Evolutionary conservation across 2,113 vertebrate genomes (phyloP).

Genomic region (Myanophis thanlyinensis): DNA sequence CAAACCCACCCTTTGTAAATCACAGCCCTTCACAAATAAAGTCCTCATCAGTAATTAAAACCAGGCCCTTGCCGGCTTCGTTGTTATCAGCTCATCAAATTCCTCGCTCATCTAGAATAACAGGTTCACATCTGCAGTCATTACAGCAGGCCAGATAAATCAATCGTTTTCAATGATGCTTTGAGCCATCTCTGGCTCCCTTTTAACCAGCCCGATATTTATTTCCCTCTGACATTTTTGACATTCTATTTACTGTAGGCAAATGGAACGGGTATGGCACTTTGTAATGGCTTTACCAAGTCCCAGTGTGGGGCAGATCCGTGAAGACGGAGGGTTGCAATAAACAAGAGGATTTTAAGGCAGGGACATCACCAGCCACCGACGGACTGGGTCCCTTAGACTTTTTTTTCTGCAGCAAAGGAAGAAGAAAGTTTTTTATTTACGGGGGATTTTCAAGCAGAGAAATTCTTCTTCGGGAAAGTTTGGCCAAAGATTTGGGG

Average conservation of each 20-base stretch:
- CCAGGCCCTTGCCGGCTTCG: slow-evolving; percentile 76
- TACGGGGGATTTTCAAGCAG: slow-evolving; percentile 68
- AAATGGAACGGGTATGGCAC: slow-evolving; percentile 82
- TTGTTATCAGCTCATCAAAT: slow-evolving; percentile 84
- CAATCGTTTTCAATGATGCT: slow-evolving; percentile 81
- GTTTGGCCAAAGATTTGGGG: slow-evolving; percentile 52
- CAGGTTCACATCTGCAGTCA: slow-evolving; percentile 86
- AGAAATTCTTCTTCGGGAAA: slow-evolving; percentile 62
- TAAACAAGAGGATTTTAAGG: slow-evolving; percentile 78
- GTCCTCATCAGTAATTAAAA: slow-evolving; percentile 88
- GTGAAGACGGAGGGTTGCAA: slow-evolving; percentile 77
- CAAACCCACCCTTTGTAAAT: slow-evolving; percentile 79
- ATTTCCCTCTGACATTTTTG: slow-evolving; percentile 83
- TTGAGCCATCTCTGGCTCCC: slow-evolving; percentile 79
- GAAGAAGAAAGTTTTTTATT: slow-evolving; percentile 54
- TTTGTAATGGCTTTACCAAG: slow-evolving; percentile 83
- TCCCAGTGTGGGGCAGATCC: slow-evolving; percentile 77
- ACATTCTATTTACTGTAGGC: slow-evolving; percentile 90
- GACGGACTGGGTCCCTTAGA: slow-evolving; percentile 71
- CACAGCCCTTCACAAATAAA: slow-evolving; percentile 81
- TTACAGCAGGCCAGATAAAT: slow-evolving; percentile 84
- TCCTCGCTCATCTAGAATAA: slow-evolving; percentile 86
- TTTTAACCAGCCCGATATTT: slow-evolving; percentile 83
- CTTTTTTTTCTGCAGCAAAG: slow-evolving; percentile 67
- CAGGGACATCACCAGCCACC: slow-evolving; percentile 68